These are phyloP conservation scores for Dendropsophus ebraccatus DNA, from an alignment of 2,113 vertebrate genomes.

Conservation along the genomic window DNA sequence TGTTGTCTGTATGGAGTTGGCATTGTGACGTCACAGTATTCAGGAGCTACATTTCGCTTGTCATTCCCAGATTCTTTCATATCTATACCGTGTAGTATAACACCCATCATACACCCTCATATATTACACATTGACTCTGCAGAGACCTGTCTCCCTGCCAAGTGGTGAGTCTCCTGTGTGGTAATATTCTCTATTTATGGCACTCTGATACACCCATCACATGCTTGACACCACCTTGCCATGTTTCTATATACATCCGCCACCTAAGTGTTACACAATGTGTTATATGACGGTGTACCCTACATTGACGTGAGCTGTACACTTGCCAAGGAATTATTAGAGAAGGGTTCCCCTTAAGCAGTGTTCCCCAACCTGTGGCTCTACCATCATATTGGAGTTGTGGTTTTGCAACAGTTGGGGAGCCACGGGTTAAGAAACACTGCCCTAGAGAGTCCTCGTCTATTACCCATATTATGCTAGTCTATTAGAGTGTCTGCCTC, in stretches of 20 bases:
- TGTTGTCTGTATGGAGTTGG: too few relatives aligned
- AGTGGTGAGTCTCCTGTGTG: slow-evolving; percentile 4
- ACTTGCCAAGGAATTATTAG: not conserved
- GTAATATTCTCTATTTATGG: slow-evolving; percentile 12
- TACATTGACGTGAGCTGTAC: not conserved
- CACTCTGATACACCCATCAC: not conserved
- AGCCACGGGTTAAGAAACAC: too few relatives aligned
- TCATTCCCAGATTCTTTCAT: not conserved
- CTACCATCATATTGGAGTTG: too few relatives aligned
- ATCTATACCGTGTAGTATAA: not conserved
- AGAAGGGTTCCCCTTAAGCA: not conserved
- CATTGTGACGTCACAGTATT: too few relatives aligned
- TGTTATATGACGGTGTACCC: not conserved
- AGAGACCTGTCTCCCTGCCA: not conserved
- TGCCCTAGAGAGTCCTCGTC: too few relatives aligned
- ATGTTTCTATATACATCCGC: not conserved
- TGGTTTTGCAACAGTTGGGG: too few relatives aligned
- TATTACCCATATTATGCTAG: not conserved
- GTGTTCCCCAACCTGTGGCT: too few relatives aligned
- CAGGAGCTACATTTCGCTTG: too few relatives aligned
- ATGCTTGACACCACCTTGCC: not conserved
- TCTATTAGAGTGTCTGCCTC: not conserved
- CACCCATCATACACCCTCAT: slow-evolving; percentile 1
- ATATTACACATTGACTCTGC: not conserved
- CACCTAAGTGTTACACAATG: not conserved